Percentiles rank a stretch among this genome's conserved stretches.
Evolutionary conservation across 2,888 invertebrate species (phyloP).

Genomic region (Cephonodes hylas): DNA sequence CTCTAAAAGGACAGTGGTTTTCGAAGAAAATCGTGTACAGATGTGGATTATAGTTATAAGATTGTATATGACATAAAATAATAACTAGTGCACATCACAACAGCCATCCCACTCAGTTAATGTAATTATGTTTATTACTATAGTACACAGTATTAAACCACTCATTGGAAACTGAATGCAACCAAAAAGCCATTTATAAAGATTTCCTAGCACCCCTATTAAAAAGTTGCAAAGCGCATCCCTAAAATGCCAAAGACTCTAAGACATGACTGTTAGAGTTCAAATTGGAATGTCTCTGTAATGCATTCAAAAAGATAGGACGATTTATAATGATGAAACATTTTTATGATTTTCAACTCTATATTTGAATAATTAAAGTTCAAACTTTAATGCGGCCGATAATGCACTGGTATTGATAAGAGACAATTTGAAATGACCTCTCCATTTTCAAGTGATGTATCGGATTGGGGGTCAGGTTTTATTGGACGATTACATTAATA

Average conservation of each 20-base stretch:
- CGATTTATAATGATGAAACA: background rate
- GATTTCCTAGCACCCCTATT: conserved; percentile 29
- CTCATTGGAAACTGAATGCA: conserved; percentile 37
- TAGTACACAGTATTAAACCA: conserved; percentile 28
- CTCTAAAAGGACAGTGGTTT: no score
- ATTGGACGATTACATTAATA: conserved; percentile 11
- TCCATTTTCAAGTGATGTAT: conserved; percentile 22
- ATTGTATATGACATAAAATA: background rate
- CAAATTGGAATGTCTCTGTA: conserved; percentile 1
- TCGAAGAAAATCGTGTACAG: no score
- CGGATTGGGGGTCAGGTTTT: conserved; percentile 7
- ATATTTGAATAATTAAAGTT: background rate
- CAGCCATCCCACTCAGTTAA: conserved; percentile 16
- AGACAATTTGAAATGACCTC: conserved; percentile 24
- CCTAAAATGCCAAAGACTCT: background rate
- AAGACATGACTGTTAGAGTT: background rate
- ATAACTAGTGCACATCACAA: background rate
- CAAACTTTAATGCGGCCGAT: background rate
- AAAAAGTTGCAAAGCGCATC: background rate
- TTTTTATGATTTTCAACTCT: background rate
- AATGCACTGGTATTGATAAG: background rate
- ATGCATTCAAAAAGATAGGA: background rate
- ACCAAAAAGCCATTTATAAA: conserved; percentile 44
- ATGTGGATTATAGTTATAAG: no score
- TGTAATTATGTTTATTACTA: conserved; percentile 41